phyloP scores from a whole-genome alignment of 2,888 invertebrate genomes.

The Rhaphigaster nebulosa region DNA sequence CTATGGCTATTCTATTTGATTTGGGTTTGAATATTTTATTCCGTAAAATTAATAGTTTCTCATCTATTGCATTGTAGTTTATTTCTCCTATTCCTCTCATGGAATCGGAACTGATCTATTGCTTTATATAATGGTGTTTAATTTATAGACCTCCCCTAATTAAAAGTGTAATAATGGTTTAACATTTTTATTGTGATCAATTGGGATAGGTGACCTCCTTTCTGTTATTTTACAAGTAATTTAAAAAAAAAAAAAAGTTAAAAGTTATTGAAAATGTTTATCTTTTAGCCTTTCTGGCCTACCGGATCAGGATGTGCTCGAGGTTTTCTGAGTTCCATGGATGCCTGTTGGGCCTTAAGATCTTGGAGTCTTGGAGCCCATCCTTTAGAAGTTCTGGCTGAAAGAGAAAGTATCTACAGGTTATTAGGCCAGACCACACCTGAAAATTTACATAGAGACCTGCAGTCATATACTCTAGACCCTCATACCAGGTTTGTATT shows the following conservation, averaged over 20 bases:
- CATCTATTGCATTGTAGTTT: neutral
- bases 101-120: neutral
- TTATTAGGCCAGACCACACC: conserved; percentile 94
- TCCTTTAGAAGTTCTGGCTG: conserved; percentile 89
- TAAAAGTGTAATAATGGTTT: neutral
- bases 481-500: conserved; percentile 75
- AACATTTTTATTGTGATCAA: neutral
- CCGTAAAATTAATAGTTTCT: neutral
- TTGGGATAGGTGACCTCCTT: neutral
- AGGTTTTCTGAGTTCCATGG: conserved; percentile 95
- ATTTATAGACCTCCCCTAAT: neutral
- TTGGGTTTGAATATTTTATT: neutral
- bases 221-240: neutral
- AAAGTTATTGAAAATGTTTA: neutral
- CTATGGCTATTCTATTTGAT: neutral
- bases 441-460: conserved; percentile 93
- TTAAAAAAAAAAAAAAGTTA: neutral
- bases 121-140: too few relatives aligned
- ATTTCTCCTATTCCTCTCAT: neutral
- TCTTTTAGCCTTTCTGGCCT: conserved; percentile 92
- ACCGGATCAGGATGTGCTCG: conserved; percentile 98
- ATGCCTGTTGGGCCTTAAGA: conserved; percentile 95
- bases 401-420: conserved; percentile 94
- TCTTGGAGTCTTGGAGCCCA: conserved; percentile 82
- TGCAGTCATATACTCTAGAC: conserved; percentile 87